Evolutionary conservation across 2,113 vertebrate genomes (phyloP).

Genomic region (Taxidea taxus): DNA sequence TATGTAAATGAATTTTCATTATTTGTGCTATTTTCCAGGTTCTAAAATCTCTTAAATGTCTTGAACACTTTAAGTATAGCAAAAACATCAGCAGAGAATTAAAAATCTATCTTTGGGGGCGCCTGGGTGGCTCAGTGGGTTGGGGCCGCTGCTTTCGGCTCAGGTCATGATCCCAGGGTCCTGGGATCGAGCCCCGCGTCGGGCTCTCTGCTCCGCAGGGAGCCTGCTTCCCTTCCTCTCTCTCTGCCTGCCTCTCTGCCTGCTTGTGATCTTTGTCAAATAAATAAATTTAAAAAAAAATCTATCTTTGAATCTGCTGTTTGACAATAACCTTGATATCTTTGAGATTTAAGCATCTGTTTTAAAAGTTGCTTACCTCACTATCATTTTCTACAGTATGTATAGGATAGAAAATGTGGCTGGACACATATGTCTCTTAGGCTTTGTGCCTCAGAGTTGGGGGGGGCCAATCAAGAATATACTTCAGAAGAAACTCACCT

Average conservation of each 20-base stretch:
- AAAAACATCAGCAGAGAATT: not conserved
- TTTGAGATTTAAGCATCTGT: not conserved
- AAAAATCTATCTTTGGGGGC: not conserved
- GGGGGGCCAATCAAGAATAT: not conserved
- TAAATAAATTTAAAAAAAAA: too few species aligned
- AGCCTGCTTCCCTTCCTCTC: too few species aligned
- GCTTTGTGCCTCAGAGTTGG: not conserved
- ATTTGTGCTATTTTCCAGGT: conserved; percentile 6
- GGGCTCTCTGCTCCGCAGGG: too few species aligned
- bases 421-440: not conserved
- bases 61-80: not conserved
- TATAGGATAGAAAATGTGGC: not conserved
- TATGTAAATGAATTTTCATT: not conserved
- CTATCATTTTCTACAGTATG: not conserved
- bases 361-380: not conserved
- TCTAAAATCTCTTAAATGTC: conserved; percentile 16
- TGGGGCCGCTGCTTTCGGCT: too few species aligned
- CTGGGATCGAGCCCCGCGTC: too few species aligned
- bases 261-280: too few species aligned
- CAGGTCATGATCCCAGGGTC: too few species aligned
- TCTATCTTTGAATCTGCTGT: not conserved
- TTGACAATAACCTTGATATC: not conserved
- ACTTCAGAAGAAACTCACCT: conserved; percentile 84
- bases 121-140: too few species aligned
- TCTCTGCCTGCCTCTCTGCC: too few species aligned